These are phyloP conservation scores for Sitta carolinensis DNA, from an alignment of 2,797 vertebrate genomes.

Conservation along the genomic window DNA sequence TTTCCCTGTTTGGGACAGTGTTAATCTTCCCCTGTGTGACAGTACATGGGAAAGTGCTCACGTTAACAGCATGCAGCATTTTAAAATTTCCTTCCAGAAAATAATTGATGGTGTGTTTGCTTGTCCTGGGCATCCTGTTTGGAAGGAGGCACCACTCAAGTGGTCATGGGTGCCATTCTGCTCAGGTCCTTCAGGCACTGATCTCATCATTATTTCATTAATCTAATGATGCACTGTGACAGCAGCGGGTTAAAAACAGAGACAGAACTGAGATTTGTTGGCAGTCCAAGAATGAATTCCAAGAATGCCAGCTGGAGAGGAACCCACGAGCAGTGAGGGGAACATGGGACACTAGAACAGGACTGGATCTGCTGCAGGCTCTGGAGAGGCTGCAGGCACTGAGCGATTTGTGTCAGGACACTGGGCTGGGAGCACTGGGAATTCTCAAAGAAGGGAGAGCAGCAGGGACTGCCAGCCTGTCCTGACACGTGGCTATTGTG, in stretches of 20 bases:
- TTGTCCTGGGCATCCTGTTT: background rate
- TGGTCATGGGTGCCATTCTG: background rate
- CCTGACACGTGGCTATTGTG: background rate
- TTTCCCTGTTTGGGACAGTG: background rate
- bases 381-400: accelerated
- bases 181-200: background rate
- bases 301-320: background rate
- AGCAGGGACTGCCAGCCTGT: background rate
- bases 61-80: background rate
- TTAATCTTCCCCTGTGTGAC: background rate
- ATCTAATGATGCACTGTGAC: background rate
- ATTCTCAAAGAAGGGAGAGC: background rate
- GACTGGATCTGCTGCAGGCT: background rate
- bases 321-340: background rate
- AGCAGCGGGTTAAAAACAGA: background rate
- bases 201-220: background rate
- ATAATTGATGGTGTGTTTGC: background rate
- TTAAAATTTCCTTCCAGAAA: background rate
- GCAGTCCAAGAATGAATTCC: background rate
- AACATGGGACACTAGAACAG: background rate
- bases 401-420: background rate
- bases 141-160: background rate
- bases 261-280: background rate
- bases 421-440: background rate
- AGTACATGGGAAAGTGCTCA: background rate